phyloP scores from a whole-genome alignment of 2,113 vertebrate species.

The Rousettus leschenaultii region DNA sequence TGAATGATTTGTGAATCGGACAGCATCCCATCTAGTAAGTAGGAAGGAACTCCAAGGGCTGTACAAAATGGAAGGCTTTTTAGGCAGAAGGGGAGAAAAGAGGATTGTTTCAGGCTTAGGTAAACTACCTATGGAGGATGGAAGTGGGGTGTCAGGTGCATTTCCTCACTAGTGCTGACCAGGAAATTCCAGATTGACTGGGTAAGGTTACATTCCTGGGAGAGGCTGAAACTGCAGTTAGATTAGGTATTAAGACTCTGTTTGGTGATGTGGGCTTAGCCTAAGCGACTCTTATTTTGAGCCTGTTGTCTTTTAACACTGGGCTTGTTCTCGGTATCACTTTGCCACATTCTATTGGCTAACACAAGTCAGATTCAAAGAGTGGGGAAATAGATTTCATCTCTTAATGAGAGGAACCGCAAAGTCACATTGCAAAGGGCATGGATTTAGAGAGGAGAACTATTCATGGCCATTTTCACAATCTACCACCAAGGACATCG shows the following conservation, averaged over 20 bases:
- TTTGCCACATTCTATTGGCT: rapidly evolving
- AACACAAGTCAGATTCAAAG: background rate
- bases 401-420: background rate
- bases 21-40: background rate
- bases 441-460: background rate
- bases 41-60: background rate
- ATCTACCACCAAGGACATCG: background rate
- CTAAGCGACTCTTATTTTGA: background rate
- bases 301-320: background rate
- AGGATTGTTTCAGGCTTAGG: background rate
- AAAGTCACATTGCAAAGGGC: background rate
- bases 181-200: background rate
- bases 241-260: background rate
- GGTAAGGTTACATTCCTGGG: background rate
- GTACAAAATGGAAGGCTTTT: background rate
- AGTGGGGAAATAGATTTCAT: rapidly evolving
- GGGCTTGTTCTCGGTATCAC: background rate
- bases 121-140: too few species aligned
- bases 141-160: background rate
- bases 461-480: background rate
- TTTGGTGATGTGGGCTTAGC: background rate
- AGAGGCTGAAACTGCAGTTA: background rate
- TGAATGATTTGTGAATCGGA: background rate
- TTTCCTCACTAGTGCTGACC: background rate
- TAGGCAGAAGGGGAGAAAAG: background rate